These are phyloP conservation scores for Dreissena polymorpha DNA, from an alignment of 1,140 invertebrate species.

Conservation along the genomic window DNA sequence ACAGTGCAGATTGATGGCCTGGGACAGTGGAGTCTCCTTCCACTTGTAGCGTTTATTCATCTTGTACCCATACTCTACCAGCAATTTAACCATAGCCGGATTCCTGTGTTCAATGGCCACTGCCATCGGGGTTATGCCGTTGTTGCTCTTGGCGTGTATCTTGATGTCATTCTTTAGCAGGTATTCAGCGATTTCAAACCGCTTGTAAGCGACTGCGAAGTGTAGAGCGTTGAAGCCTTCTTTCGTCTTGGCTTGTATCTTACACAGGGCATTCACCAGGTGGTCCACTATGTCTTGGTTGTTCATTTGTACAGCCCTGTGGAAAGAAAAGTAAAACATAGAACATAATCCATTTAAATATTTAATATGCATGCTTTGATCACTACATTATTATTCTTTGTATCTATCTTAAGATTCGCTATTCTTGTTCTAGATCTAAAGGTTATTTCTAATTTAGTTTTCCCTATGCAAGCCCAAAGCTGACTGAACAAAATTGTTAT, in stretches of 20 bases:
- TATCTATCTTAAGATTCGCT: no score
- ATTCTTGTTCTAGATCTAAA: no score
- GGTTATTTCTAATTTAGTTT: no score
- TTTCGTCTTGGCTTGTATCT: constrained; percentile 71
- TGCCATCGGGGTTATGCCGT: constrained; percentile 74
- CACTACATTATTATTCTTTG: no score
- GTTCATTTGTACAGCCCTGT: constrained; percentile 72
- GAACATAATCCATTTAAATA: neutral
- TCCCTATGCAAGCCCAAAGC: no score
- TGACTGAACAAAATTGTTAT: no score
- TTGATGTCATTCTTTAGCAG: constrained; percentile 69
- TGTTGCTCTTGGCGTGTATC: constrained; percentile 66
- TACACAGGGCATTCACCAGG: constrained; percentile 73
- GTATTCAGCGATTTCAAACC: constrained; percentile 73
- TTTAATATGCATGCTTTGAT: neutral
- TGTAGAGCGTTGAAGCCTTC: constrained; percentile 74
- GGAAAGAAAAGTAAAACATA: constrained; percentile 45
- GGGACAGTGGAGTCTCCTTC: constrained; percentile 75
- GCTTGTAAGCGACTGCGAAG: constrained; percentile 69
- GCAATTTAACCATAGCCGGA: constrained; percentile 69
- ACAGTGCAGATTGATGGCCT: constrained; percentile 73
- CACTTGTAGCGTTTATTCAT: constrained; percentile 71
- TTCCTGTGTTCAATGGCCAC: constrained; percentile 75
- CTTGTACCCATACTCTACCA: constrained; percentile 72
- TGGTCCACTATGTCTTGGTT: constrained; percentile 72